Percentiles rank a stretch among this genome's conserved stretches.
Conservation (phyloP, 2,797 vertebrate genomes). For the Babyrousa celebensis region DNA sequence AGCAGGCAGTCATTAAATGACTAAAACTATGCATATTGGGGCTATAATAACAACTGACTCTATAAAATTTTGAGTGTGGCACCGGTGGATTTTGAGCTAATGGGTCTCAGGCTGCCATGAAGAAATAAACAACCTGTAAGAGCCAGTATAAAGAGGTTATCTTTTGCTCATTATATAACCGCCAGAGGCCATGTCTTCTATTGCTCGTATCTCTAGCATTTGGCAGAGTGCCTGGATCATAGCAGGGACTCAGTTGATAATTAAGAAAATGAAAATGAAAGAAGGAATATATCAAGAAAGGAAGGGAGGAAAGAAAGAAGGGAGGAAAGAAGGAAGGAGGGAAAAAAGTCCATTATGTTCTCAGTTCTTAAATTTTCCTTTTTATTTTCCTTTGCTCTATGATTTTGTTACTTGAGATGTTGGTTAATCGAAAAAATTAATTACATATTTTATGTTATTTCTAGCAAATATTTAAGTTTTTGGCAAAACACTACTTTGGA, state of each 20-base stretch:
- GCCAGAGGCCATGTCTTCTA: not conserved
- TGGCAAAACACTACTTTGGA: slow-evolving; percentile 11
- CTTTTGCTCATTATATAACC: not conserved
- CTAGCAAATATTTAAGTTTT: slow-evolving; percentile 31
- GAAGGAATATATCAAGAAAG: not conserved
- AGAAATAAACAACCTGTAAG: not conserved
- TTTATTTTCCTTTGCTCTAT: not conserved
- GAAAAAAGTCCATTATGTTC: not conserved
- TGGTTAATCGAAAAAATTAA: not conserved
- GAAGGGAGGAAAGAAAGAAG: not conserved
- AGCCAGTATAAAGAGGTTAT: not conserved
- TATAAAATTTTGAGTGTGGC: not conserved
- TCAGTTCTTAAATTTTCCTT: not conserved
- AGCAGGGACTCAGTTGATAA: not conserved
- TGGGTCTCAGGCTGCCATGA: not conserved
- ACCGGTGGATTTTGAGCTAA: not conserved
- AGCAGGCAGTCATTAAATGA: not conserved
- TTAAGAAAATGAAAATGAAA: not conserved
- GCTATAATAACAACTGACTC: not conserved
- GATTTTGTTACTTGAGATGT: not conserved
- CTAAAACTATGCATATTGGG: not conserved
- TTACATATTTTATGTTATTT: slow-evolving; percentile 18
- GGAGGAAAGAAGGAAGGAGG: not conserved
- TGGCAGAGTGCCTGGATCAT: not conserved
- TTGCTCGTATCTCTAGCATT: not conserved